Conservation (phyloP, 2,888 invertebrate genomes). For the Perizoma affinitatum region DNA sequence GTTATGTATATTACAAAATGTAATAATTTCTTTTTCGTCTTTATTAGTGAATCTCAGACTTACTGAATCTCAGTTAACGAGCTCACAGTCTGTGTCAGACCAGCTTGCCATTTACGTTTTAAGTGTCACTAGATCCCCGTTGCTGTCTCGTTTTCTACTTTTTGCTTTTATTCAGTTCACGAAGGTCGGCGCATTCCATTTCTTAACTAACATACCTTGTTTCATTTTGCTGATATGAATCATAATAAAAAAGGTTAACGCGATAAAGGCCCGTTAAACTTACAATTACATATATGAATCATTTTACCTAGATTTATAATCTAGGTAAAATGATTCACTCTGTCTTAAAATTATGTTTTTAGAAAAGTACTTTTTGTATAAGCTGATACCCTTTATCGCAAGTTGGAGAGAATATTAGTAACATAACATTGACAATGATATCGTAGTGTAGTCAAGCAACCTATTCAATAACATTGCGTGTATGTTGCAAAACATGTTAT, state of each 20-base stretch:
- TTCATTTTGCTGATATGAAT: too few relatives aligned
- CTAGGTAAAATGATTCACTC: too few relatives aligned
- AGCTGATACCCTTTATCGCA: too few relatives aligned
- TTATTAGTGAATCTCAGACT: conserved; percentile 6
- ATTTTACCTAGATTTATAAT: too few relatives aligned
- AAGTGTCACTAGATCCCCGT: conserved; percentile 28
- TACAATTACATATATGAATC: too few relatives aligned
- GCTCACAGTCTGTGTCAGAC: conserved; percentile 23
- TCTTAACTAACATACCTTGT: too few relatives aligned
- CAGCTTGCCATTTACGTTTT: conserved; percentile 30
- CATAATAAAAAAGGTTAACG: too few relatives aligned
- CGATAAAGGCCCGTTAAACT: too few relatives aligned
- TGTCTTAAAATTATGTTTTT: too few relatives aligned
- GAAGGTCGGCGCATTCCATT: conserved; percentile 4
- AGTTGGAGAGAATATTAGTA: not conserved
- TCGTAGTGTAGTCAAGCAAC: conserved; percentile 22
- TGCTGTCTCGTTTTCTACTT: conserved; percentile 27
- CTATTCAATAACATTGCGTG: conserved; percentile 13
- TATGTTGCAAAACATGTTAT: conserved; percentile 27
- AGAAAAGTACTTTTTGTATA: too few relatives aligned
- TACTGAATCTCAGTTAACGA: conserved; percentile 6
- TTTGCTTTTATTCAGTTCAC: conserved; percentile 4
- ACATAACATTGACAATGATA: conserved; percentile 28
- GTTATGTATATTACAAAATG: too few relatives aligned
- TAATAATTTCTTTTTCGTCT: too few relatives aligned